These are phyloP conservation scores for Enteromius radiatus DNA, from an alignment of 2,797 vertebrate species.

Conservation along the genomic window DNA sequence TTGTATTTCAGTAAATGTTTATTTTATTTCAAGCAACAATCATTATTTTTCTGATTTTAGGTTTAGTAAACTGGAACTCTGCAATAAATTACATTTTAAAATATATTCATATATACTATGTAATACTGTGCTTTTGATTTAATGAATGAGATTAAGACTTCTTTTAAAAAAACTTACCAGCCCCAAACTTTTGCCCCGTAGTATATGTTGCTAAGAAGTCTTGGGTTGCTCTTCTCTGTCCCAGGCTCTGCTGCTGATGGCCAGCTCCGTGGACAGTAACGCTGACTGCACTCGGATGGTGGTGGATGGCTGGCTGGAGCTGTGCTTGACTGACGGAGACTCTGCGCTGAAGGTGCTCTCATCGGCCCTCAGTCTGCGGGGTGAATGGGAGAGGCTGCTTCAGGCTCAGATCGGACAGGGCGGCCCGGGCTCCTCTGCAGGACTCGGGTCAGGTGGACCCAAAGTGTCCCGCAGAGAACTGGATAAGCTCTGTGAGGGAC, in stretches of 20 bases:
- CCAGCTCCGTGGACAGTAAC: constrained; percentile 85
- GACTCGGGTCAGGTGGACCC: background rate
- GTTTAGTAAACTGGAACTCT: no score
- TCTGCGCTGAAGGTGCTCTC: constrained; percentile 74
- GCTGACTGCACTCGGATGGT: constrained; percentile 87
- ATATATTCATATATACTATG: no score
- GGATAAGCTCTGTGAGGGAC: constrained; percentile 73
- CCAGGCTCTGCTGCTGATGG: constrained; percentile 86
- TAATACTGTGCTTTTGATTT: no score
- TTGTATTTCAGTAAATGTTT: no score
- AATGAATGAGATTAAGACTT: no score
- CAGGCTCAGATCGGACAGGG: constrained; percentile 74
- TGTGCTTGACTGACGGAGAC: constrained; percentile 72
- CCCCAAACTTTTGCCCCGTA: background rate
- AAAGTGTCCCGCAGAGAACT: constrained; percentile 62
- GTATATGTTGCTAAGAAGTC: background rate
- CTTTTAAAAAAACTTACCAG: no score
- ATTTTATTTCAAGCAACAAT: no score
- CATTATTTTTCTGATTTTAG: no score
- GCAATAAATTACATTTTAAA: no score
- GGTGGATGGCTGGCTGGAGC: constrained; percentile 88
- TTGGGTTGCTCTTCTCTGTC: background rate
- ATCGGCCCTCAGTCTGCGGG: constrained; percentile 70
- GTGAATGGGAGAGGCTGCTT: constrained; percentile 84
- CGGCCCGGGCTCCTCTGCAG: background rate